Percentiles rank a stretch among this genome's conserved stretches.
Evolutionary conservation across 2,797 vertebrate species (phyloP).

Genomic region (Thamnophis elegans): DNA sequence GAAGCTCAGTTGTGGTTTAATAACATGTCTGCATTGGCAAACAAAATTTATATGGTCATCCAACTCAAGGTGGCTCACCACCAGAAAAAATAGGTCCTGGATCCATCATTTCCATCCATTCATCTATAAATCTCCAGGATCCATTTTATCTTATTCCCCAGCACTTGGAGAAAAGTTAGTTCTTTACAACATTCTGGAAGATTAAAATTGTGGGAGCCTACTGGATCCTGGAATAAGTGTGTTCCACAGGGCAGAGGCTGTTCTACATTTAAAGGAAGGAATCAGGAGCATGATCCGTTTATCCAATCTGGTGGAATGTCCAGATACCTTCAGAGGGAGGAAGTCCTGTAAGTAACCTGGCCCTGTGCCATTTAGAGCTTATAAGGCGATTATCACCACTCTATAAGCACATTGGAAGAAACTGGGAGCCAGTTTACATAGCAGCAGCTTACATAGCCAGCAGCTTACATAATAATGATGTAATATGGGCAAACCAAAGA

Average conservation of each 20-base stretch:
- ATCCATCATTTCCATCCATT: neutral
- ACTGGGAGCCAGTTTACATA: neutral
- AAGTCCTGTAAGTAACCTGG: neutral
- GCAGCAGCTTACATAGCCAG: neutral
- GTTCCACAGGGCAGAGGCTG: neutral
- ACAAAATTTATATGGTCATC: neutral
- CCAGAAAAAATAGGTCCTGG: neutral
- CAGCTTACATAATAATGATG: neutral
- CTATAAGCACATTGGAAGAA: neutral
- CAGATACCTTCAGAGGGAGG: neutral
- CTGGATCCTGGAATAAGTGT: neutral
- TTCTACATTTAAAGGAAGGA: neutral
- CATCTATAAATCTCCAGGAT: neutral
- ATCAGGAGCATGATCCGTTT: neutral
- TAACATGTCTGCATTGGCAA: neutral
- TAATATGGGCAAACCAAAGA: neutral
- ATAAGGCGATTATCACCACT: neutral
- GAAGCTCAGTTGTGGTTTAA: neutral
- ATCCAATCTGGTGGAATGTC: neutral
- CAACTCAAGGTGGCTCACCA: neutral
- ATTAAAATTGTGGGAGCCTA: neutral
- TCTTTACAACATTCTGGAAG: neutral
- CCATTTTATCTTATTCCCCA: neutral
- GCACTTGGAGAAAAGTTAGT: neutral
- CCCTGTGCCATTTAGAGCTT: neutral